Percentiles rank a stretch among this genome's conserved stretches.
Evolutionary conservation across 2,888 invertebrate genomes (phyloP).

Genomic region (Xestia ashworthii): DNA sequence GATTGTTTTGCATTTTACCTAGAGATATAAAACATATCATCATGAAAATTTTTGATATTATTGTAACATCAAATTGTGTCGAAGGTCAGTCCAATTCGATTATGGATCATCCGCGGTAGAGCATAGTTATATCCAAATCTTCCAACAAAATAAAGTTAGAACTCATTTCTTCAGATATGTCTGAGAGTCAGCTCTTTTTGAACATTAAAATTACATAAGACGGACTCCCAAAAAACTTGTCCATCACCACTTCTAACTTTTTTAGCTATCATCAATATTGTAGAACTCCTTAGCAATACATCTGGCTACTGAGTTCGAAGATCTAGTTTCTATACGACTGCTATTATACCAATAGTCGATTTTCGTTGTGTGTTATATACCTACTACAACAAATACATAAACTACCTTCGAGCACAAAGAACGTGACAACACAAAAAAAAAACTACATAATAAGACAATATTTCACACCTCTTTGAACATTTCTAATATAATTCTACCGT

Average conservation of each 20-base stretch:
- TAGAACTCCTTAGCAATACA: not conserved
- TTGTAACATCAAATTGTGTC: not conserved
- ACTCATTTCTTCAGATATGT: not conserved
- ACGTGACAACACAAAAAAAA: conserved; percentile 14
- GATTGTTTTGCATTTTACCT: not conserved
- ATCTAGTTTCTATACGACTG: not conserved
- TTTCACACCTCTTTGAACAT: conserved; percentile 40
- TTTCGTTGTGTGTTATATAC: not conserved
- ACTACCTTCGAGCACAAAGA: conserved; percentile 11
- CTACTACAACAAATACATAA: conserved; percentile 8
- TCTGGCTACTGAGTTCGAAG: not conserved
- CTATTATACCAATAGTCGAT: not conserved
- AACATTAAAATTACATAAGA: not conserved
- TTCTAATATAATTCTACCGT: conserved; percentile 44
- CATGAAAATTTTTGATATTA: not conserved
- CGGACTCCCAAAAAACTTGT: not conserved
- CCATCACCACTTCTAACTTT: not conserved
- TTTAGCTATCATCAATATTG: not conserved
- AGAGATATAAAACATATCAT: not conserved
- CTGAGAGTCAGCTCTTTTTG: not conserved
- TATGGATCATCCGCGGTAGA: not conserved
- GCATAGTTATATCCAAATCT: not conserved
- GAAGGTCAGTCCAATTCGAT: not conserved
- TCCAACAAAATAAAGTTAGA: not conserved
- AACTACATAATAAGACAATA: conserved; percentile 50